Evolutionary conservation across 2,888 invertebrate species (phyloP).

Genomic region (Chloroclysta siterata): DNA sequence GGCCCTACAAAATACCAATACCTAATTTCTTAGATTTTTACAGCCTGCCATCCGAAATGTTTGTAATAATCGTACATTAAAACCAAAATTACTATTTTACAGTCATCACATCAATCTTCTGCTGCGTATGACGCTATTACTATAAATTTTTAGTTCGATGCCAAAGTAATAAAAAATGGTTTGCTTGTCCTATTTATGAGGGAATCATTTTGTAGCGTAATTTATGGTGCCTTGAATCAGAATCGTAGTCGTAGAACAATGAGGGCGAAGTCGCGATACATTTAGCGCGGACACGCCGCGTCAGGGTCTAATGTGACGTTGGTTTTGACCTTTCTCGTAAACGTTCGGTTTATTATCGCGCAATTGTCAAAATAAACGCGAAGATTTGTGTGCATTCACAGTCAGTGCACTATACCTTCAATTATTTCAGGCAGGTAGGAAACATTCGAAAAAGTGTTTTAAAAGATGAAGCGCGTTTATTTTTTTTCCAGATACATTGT

Average conservation of each 20-base stretch:
- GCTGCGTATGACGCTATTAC: constrained; percentile 26
- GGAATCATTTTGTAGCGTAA: constrained; percentile 30
- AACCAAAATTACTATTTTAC: constrained; percentile 25
- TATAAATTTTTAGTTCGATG: constrained; percentile 31
- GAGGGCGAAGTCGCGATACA: constrained; percentile 49
- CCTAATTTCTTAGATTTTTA: constrained; percentile 18
- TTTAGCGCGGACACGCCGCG: constrained; percentile 41
- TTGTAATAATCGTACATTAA: constrained; percentile 17
- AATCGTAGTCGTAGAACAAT: constrained; percentile 37
- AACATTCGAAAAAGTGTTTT: background rate
- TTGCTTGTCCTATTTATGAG: constrained; percentile 33
- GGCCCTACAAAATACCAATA: constrained; percentile 16
- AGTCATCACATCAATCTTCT: constrained; percentile 25
- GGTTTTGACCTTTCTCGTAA: constrained; percentile 46
- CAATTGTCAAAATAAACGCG: constrained; percentile 41
- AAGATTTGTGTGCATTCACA: constrained; percentile 33
- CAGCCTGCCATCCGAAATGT: constrained; percentile 19
- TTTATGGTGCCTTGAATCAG: constrained; percentile 34
- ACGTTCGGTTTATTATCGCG: constrained; percentile 25
- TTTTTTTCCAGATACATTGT: background rate
- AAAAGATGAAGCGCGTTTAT: constrained; percentile 14
- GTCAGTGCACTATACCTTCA: constrained; percentile 15
- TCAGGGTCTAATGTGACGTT: constrained; percentile 29
- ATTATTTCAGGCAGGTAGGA: background rate
- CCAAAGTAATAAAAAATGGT: constrained; percentile 34